Evolutionary conservation across 2,113 vertebrate species (phyloP), one percentile per base, ranked within the genome.

Genomic region (Cnemophilus loriae): DNA sequence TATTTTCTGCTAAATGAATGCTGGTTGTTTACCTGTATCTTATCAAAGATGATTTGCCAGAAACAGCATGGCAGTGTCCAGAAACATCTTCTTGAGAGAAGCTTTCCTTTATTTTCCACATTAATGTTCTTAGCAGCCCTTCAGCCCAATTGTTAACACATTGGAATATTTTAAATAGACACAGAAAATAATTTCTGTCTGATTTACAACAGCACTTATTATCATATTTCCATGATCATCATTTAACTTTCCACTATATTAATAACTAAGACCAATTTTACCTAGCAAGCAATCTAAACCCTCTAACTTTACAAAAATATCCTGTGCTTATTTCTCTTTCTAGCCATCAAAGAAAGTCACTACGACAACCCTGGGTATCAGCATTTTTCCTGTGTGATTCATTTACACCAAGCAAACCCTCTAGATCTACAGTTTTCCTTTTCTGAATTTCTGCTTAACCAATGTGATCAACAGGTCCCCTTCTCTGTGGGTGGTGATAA

Each of bases 401-500:
- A 95, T 52, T 94, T 63, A 84, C 22, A 89, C 64, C 80, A 75
- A 89, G 64, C 21, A 90, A 95, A 92, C 80, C 27, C 56, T 70
- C 55, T 46, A 96, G 87, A 96, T 80, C 42, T 44, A 84, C 64
- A 63, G 79, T 92, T 76, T 92, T 65, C 77, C 69, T 70, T 83
- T 93, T 93, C 2, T 74, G 55, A 67, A 77, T 77, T 84, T 92
- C 64, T 94, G 30, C 68, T 84, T 81, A 93, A 89, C 83, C 83
- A 89, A 55, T 35, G 86, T 46, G 63, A 95, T 86, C 91, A 92
- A 87, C 83, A 92, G 76, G 86, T 90, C 64, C 39, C 64, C 52
- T 86, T 80, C 93, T 93, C 89, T 10, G 89, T 95, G 95, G 94
- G 89, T 95, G 89, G 93, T 90, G 95, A 93, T 95, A 95, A 96